These are phyloP conservation scores for Macaria notata DNA, from an alignment of 2,888 invertebrate species.

Conservation along the genomic window DNA sequence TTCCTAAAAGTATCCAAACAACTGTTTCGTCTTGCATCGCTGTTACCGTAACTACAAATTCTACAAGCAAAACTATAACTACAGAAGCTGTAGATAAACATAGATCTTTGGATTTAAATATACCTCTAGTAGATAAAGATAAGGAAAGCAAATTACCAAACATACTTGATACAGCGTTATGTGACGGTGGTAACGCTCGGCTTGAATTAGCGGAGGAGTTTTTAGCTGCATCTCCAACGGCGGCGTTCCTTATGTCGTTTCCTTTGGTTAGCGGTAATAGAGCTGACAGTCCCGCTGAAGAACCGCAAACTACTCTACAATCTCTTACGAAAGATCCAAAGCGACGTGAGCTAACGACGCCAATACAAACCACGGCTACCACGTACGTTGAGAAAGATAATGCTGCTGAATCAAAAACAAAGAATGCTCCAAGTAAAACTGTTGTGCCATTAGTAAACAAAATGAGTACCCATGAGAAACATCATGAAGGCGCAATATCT, in stretches of 20 bases:
- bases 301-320: constrained; percentile 45
- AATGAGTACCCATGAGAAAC: constrained; percentile 52
- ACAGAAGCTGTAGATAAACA: constrained; percentile 37
- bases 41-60: constrained; percentile 24
- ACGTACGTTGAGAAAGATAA: constrained; percentile 56
- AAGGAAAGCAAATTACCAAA: constrained; percentile 65
- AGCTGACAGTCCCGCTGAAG: constrained; percentile 76
- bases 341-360: constrained; percentile 46
- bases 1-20: constrained; percentile 7
- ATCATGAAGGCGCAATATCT: constrained; percentile 39
- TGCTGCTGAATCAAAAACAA: constrained; percentile 37
- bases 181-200: constrained; percentile 80
- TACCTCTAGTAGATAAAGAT: constrained; percentile 48
- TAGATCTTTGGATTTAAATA: constrained; percentile 43
- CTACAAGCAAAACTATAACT: constrained; percentile 28
- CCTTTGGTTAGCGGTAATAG: constrained; percentile 85
- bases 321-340: constrained; percentile 50
- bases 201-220: constrained; percentile 81
- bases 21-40: constrained; percentile 16
- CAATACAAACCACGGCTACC: constrained; percentile 30
- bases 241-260: constrained; percentile 89
- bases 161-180: constrained; percentile 66
- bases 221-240: constrained; percentile 86
- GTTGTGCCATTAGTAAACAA: constrained; percentile 41
- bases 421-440: constrained; percentile 40